These are phyloP conservation scores for Marcusenius ussheri DNA, from an alignment of 2,113 vertebrate genomes.

Conservation along the genomic window DNA sequence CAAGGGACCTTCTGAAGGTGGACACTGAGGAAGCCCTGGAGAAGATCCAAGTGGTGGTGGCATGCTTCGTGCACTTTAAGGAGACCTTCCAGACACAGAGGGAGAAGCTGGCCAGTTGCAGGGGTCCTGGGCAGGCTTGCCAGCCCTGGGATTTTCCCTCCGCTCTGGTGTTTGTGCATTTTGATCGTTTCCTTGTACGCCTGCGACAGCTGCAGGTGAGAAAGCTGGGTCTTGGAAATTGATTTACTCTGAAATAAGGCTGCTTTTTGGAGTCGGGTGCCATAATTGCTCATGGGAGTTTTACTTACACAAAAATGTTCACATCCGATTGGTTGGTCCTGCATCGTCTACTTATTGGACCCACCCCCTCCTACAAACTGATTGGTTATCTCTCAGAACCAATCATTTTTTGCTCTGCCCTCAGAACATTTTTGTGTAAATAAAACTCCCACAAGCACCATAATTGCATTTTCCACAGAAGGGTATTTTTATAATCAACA, in stretches of 20 bases:
- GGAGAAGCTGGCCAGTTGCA: slow-evolving; percentile 47
- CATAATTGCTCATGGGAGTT: not conserved
- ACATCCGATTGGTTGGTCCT: no score
- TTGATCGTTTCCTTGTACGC: slow-evolving; percentile 57
- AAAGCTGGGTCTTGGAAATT: not conserved
- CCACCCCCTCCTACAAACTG: no score
- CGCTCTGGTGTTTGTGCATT: slow-evolving; percentile 64
- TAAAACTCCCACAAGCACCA: no score
- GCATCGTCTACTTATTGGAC: no score
- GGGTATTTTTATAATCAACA: not conserved
- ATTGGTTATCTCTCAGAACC: no score
- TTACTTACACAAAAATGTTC: no score
- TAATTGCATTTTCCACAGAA: not conserved
- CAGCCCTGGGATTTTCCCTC: slow-evolving; percentile 70
- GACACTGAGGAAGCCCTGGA: slow-evolving; percentile 66
- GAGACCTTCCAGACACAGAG: slow-evolving; percentile 59
- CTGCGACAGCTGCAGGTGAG: slow-evolving; percentile 67
- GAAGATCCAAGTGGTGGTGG: slow-evolving; percentile 53
- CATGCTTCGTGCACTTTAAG: slow-evolving; percentile 56
- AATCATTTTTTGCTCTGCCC: no score
- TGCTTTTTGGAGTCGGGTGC: not conserved
- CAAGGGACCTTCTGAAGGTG: slow-evolving; percentile 60
- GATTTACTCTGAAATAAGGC: not conserved
- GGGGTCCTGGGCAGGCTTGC: slow-evolving; percentile 38
- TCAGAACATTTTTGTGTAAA: no score